Base-by-base conservation (phyloP, 1,140 invertebrate genomes). In the Drosophila santomea region DNA sequence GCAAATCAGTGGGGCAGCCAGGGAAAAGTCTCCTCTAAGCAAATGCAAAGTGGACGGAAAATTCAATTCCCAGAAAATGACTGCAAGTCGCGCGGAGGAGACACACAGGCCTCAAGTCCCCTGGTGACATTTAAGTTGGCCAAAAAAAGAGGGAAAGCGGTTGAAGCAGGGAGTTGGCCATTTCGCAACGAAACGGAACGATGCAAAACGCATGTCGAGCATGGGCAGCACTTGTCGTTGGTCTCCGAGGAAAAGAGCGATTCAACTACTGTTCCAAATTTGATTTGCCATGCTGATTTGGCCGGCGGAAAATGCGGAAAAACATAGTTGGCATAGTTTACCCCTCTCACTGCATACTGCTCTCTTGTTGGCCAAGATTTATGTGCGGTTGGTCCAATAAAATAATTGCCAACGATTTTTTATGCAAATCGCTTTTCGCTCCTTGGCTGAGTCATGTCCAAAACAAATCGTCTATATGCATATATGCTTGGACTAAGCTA, bases 361-460 rank as follows among this genome's bases (percentile, higher is more conserved):
- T 8, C 4, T 44, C 17, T 12, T 62, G 69, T 66, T 86, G 69
- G 59, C 52, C 54, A 74, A 91, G 89, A 91, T 91, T 91, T 91
- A 91, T 83, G 84, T 89, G 81, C 84, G 81, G 69, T 78, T 74
- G 86, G 78, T 89, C 84, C 89, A 91, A 91, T 91, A 91, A 91
- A 91, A 91, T 91, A 86, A 91, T 91, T 91, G 89, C 89, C 71
- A 89, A 76, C 74, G 83, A 91, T 90, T 89, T 91, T 91, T 89
- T 86, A 91, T 91, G 89, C 81, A 91, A 91, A 91, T 91, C 77
- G 78, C 81, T 91, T 80, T 67, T 66, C 66, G 67, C 67, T 68
- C 62, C 55, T 79, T 54, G 74, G 67, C 73, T 90, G 86, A 86
- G 50, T 83, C 84, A 86, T 74, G 68, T 61, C 61, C 79, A 76